A percentile compares a stretch with the other conserved stretches of the same genome.
Evolutionary conservation across 2,113 vertebrate species (phyloP).

Genomic region (Thamnophis sirtalis): DNA sequence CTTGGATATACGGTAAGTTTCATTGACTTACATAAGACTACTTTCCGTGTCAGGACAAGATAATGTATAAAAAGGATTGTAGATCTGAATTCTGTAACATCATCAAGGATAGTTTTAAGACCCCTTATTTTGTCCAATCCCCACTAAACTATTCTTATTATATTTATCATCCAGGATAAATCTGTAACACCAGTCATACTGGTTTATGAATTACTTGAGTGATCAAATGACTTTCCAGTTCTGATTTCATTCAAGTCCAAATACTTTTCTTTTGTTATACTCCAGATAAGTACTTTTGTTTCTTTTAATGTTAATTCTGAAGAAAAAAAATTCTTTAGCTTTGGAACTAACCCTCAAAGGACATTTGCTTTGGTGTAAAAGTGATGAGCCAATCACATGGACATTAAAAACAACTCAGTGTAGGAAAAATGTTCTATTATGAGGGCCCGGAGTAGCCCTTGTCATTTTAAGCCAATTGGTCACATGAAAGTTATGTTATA

Average conservation of each 20-base stretch:
- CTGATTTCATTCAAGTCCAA: neutral
- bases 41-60: neutral
- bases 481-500: neutral
- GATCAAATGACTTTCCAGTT: neutral
- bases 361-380: constrained; percentile 7
- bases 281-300: neutral
- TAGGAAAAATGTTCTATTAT: neutral
- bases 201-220: neutral
- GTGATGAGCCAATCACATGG: neutral
- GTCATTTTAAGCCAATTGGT: neutral
- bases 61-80: neutral
- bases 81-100: neutral
- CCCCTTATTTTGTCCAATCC: neutral
- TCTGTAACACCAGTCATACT: neutral
- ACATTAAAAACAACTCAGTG: neutral
- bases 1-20: neutral
- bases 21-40: neutral
- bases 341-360: neutral
- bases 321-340: constrained; percentile 14
- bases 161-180: neutral
- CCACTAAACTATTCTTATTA: neutral
- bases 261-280: neutral
- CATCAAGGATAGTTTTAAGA: neutral
- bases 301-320: constrained; percentile 7
- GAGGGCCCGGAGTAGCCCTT: neutral